These are phyloP conservation scores for Tethea ocularis DNA, from an alignment of 2,888 invertebrate genomes.

Conservation along the genomic window DNA sequence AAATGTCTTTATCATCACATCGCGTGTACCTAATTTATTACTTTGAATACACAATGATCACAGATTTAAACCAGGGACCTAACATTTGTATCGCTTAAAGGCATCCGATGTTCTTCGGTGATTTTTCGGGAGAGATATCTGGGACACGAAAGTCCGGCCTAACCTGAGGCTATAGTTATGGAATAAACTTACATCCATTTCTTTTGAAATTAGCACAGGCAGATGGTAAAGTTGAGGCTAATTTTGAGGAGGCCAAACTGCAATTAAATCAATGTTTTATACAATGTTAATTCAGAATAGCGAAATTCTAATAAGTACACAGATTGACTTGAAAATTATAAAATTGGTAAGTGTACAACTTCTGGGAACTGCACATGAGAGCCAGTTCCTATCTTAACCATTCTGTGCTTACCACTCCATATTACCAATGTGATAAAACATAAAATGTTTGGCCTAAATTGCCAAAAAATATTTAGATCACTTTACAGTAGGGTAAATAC, in stretches of 20 bases:
- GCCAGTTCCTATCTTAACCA: too few species aligned
- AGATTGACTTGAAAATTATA: too few species aligned
- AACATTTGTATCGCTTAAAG: conserved; percentile 45
- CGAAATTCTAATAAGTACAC: too few species aligned
- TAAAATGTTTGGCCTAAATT: too few species aligned
- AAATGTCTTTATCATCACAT: conserved; percentile 37
- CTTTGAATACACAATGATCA: conserved; percentile 37
- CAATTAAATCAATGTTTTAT: too few species aligned
- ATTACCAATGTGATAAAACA: too few species aligned
- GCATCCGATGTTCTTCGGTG: conserved; percentile 48
- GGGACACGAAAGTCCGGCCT: conserved; percentile 41
- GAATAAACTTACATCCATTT: not conserved
- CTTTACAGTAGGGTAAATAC: too few species aligned
- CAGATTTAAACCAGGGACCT: conserved; percentile 38
- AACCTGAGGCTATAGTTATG: conserved; percentile 37
- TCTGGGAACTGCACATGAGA: too few species aligned
- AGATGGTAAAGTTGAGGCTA: not conserved
- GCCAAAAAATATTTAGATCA: too few species aligned
- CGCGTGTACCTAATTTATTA: conserved; percentile 48
- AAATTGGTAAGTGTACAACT: not conserved
- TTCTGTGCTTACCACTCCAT: too few species aligned
- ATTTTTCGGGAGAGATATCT: conserved; percentile 51
- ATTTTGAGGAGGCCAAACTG: too few species aligned
- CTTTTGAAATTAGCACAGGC: not conserved
- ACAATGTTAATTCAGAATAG: too few species aligned